phyloP scores from a whole-genome alignment of 2,113 vertebrate species.

The Hippolais icterina region DNA sequence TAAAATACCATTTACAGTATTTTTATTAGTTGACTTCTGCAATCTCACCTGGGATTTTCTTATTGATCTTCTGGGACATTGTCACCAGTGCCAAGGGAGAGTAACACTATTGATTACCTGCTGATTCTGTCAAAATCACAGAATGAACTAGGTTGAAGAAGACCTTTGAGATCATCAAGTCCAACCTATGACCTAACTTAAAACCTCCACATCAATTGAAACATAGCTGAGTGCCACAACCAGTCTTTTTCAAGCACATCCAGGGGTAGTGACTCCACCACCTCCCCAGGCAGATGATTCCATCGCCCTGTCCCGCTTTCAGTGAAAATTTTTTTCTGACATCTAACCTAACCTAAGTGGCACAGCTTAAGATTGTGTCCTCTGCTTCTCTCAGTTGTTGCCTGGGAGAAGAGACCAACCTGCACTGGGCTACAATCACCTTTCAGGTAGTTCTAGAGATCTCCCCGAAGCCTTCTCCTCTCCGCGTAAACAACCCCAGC shows the following conservation, averaged over 20 bases:
- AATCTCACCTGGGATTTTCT: not conserved
- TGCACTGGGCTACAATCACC: too few species aligned
- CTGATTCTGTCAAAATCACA: not conserved
- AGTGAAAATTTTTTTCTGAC: not conserved
- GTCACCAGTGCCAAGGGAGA: not conserved
- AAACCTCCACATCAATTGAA: not conserved
- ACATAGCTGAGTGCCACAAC: too few species aligned
- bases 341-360: not conserved
- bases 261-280: not conserved
- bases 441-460: not conserved
- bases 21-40: not conserved
- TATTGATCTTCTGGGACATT: not conserved
- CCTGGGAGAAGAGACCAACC: not conserved
- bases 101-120: not conserved
- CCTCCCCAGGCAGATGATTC: not conserved
- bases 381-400: not conserved
- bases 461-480: not conserved
- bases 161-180: not conserved
- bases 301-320: fast-evolving
- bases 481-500: not conserved
- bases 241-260: not conserved
- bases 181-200: not conserved
- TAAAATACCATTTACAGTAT: not conserved
- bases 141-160: not conserved
- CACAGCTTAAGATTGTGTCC: too few species aligned